phyloP scores from a whole-genome alignment of 2,888 invertebrate genomes.

The Drosophila neotestacea region DNA sequence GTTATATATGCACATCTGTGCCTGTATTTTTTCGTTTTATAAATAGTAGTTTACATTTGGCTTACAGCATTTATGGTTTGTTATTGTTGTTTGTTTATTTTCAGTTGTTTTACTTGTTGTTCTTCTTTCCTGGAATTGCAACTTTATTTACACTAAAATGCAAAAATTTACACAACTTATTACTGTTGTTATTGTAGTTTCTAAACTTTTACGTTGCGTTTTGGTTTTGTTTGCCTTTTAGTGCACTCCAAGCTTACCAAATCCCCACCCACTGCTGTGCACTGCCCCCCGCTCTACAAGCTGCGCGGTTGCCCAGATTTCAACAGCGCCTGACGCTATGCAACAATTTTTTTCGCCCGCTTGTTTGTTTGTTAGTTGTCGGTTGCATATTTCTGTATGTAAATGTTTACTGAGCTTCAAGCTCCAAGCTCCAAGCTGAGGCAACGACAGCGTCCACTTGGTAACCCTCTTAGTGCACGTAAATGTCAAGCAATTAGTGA shows the following conservation, averaged over 20 bases:
- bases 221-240: slow-evolving; percentile 58
- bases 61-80: slow-evolving; percentile 53
- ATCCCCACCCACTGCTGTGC: slow-evolving; percentile 1
- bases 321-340: slow-evolving; percentile 59
- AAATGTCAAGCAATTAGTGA: slow-evolving; percentile 76
- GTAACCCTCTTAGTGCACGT: slow-evolving; percentile 62
- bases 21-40: slow-evolving; percentile 3
- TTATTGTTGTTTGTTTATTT: slow-evolving; percentile 28
- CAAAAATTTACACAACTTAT: slow-evolving; percentile 79
- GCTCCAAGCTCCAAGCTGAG: slow-evolving; percentile 22
- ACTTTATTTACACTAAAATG: slow-evolving; percentile 78
- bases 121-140: slow-evolving; percentile 47
- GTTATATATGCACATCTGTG: slow-evolving; percentile 3
- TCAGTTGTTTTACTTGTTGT: slow-evolving; percentile 25
- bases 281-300: not conserved
- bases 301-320: not conserved
- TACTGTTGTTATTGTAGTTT: slow-evolving; percentile 73
- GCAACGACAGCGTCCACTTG: slow-evolving; percentile 43
- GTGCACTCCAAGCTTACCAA: slow-evolving; percentile 50
- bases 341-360: slow-evolving; percentile 52
- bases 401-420: slow-evolving; percentile 68
- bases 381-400: slow-evolving; percentile 76
- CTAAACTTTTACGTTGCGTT: slow-evolving; percentile 69
- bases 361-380: slow-evolving; percentile 57
- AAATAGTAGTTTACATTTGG: slow-evolving; percentile 48